A percentile compares a stretch with the other conserved stretches of the same genome.
Conservation (phyloP, 2,113 vertebrate species). For the Asarcornis scutulata region DNA sequence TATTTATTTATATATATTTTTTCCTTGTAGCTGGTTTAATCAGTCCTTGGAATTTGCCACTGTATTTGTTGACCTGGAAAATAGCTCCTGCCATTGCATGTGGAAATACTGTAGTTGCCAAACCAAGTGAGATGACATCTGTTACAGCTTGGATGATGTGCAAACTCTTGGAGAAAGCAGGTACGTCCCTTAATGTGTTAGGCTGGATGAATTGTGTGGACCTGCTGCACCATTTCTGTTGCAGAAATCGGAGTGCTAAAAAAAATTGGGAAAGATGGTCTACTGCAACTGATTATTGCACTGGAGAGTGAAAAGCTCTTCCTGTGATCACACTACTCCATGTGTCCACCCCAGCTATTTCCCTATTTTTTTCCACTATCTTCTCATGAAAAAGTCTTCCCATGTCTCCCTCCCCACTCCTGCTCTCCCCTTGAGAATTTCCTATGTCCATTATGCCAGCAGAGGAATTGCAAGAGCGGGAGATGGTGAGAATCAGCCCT, state of each 20-base stretch:
- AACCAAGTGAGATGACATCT: conserved; percentile 97
- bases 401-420: neutral
- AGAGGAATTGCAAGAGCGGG: neutral
- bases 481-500: neutral
- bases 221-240: neutral
- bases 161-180: conserved; percentile 88
- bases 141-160: conserved; percentile 99
- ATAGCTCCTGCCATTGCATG: conserved; percentile 91
- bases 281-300: neutral
- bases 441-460: neutral
- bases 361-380: neutral
- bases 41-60: conserved; percentile 96
- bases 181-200: conserved; percentile 37
- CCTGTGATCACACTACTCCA: neutral
- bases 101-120: conserved; percentile 95
- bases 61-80: conserved; percentile 97
- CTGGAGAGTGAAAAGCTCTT: neutral
- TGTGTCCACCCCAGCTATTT: neutral
- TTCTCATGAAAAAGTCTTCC: neutral
- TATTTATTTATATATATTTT: neutral
- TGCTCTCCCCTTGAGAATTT: neutral
- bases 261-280: neutral
- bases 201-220: neutral
- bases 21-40: conserved; percentile 87
- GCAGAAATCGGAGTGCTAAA: neutral